phyloP scores from a whole-genome alignment of 2,888 invertebrate genomes.

The Temnothorax ravouxi region DNA sequence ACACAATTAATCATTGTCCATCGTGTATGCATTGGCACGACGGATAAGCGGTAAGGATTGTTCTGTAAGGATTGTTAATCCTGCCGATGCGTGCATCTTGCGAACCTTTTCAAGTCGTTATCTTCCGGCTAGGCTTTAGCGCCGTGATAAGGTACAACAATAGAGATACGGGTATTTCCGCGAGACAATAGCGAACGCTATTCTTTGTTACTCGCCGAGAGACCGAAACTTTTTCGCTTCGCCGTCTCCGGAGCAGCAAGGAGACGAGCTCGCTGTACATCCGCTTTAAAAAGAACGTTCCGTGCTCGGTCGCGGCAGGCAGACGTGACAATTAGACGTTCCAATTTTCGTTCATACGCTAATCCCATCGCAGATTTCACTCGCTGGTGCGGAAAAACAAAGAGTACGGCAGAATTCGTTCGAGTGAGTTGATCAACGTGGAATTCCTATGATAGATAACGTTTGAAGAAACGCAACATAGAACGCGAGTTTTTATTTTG shows the following conservation, averaged over 20 bases:
- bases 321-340: conserved; percentile 71
- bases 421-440: not conserved
- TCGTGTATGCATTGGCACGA: conserved; percentile 33
- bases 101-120: conserved; percentile 60
- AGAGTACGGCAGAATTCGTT: conserved; percentile 4
- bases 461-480: not conserved
- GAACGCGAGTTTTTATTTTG: not conserved
- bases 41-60: conserved; percentile 59
- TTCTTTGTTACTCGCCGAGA: conserved; percentile 55
- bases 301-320: conserved; percentile 48
- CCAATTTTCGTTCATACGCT: conserved; percentile 58
- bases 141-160: conserved; percentile 58
- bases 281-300: conserved; percentile 64
- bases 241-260: conserved; percentile 1
- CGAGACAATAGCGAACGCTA: conserved; percentile 67
- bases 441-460: not conserved
- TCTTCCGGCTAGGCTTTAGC: conserved; percentile 32
- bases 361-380: conserved; percentile 47
- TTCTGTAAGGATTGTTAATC: not conserved
- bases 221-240: conserved; percentile 45
- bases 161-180: conserved; percentile 66
- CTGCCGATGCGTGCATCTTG: not conserved
- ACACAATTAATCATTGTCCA: conserved; percentile 61
- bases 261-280: conserved; percentile 36
- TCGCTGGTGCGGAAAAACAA: conserved; percentile 36